Evolutionary conservation across 2,113 vertebrate species (phyloP).

Genomic region (Scytalopus superciliaris): DNA sequence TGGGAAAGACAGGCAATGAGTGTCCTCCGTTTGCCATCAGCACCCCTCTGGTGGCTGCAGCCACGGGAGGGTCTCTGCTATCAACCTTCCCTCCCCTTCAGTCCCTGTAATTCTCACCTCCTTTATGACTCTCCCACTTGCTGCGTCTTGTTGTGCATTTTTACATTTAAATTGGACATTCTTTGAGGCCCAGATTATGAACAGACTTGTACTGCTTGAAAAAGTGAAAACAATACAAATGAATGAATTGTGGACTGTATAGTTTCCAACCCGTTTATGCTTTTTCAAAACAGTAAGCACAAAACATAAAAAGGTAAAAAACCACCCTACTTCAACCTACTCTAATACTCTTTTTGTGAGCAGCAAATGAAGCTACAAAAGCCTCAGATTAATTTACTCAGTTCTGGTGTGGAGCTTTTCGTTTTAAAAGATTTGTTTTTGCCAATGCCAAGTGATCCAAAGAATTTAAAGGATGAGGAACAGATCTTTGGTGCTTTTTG

Average conservation of each 20-base stretch:
- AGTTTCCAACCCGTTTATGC: background rate
- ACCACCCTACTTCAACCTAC: background rate
- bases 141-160: conserved; percentile 41
- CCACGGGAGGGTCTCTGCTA: background rate
- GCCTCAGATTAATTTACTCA: conserved; percentile 7
- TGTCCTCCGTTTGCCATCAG: background rate
- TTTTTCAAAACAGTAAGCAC: background rate
- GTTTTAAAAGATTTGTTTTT: conserved; percentile 9
- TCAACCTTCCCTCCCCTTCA: background rate
- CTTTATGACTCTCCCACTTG: background rate
- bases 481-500: background rate
- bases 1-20: background rate
- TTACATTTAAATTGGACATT: background rate
- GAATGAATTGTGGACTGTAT: background rate
- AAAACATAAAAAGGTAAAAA: background rate
- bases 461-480: conserved; percentile 14
- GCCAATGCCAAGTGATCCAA: background rate
- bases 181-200: conserved; percentile 20
- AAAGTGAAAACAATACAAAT: background rate
- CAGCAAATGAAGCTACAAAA: background rate
- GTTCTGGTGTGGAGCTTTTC: background rate
- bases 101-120: background rate
- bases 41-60: background rate
- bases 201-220: conserved; percentile 30
- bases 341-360: background rate